phyloP scores from a whole-genome alignment of 2,888 invertebrate species.

The Tachystola acroxantha region DNA sequence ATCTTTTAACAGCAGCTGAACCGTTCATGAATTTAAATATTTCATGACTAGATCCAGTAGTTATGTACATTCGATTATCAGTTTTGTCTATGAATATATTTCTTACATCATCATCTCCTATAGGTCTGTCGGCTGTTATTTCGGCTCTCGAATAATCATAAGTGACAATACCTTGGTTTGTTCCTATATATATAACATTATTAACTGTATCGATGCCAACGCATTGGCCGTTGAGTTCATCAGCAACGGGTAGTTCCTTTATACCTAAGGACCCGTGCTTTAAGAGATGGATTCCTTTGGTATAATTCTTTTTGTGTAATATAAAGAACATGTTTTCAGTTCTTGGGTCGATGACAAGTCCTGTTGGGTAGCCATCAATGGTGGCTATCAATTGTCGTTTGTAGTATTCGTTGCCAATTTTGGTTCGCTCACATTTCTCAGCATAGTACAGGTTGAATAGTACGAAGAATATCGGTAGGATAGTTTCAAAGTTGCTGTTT shows the following conservation, averaged over 20 bases:
- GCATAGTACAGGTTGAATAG: constrained; percentile 10
- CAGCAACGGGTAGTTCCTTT: constrained; percentile 53
- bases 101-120: constrained; percentile 66
- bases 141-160: constrained; percentile 56
- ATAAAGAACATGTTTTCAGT: constrained; percentile 65
- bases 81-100: constrained; percentile 60
- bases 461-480: constrained; percentile 24
- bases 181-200: constrained; percentile 58
- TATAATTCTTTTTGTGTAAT: constrained; percentile 63
- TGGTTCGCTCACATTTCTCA: constrained; percentile 59
- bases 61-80: constrained; percentile 62
- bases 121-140: constrained; percentile 57
- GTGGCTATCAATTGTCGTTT: constrained; percentile 60
- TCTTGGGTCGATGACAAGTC: constrained; percentile 53
- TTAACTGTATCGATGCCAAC: constrained; percentile 46
- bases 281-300: constrained; percentile 59
- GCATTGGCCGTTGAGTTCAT: constrained; percentile 59
- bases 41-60: constrained; percentile 56
- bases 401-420: constrained; percentile 58
- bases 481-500: constrained; percentile 19
- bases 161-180: constrained; percentile 58
- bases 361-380: constrained; percentile 63
- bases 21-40: constrained; percentile 59
- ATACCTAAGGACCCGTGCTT: constrained; percentile 61
- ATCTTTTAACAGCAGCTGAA: constrained; percentile 59